Evolutionary conservation across 2,888 invertebrate genomes (phyloP).

Genomic region (Leptodirus hochenwartii): DNA sequence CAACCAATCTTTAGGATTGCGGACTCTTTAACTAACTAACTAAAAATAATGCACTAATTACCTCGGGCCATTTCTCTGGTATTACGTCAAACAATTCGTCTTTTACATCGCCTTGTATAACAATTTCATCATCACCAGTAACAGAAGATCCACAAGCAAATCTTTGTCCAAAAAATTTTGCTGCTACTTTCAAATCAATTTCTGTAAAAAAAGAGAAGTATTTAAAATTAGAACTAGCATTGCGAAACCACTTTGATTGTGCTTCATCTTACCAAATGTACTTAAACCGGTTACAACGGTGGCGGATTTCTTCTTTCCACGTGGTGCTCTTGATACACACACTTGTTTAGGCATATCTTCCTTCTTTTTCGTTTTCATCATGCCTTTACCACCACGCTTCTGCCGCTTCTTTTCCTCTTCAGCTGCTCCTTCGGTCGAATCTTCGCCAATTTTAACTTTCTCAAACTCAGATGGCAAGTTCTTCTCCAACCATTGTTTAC

Average conservation of each 20-base stretch:
- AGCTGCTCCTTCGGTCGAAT: conserved; percentile 50
- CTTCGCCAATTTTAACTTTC: conserved; percentile 56
- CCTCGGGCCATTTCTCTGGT: conserved; percentile 96
- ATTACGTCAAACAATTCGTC: conserved; percentile 96
- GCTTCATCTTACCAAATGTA: conserved; percentile 56
- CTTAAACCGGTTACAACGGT: conserved; percentile 92
- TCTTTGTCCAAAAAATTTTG: conserved; percentile 92
- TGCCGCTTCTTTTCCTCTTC: conserved; percentile 92
- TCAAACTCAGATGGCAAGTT: conserved; percentile 88
- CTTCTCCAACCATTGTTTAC: conserved; percentile 90
- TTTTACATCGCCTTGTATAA: conserved; percentile 97
- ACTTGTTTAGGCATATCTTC: conserved; percentile 77
- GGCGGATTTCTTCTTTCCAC: conserved; percentile 97
- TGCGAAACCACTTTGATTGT: conserved; percentile 2
- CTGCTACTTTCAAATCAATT: conserved; percentile 93
- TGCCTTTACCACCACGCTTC: conserved; percentile 92
- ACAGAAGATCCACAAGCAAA: conserved; percentile 99
- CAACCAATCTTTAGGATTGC: no score
- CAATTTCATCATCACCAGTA: conserved; percentile 97
- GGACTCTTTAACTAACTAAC: no score
- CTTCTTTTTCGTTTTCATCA: conserved; percentile 88
- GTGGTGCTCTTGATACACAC: conserved; percentile 70
- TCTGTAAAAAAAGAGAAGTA: conserved; percentile 34
- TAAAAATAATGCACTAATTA: no score
- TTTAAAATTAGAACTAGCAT: conserved; percentile 1